Conservation (phyloP, 2,888 invertebrate species). For the Dynastes hyllus region DNA sequence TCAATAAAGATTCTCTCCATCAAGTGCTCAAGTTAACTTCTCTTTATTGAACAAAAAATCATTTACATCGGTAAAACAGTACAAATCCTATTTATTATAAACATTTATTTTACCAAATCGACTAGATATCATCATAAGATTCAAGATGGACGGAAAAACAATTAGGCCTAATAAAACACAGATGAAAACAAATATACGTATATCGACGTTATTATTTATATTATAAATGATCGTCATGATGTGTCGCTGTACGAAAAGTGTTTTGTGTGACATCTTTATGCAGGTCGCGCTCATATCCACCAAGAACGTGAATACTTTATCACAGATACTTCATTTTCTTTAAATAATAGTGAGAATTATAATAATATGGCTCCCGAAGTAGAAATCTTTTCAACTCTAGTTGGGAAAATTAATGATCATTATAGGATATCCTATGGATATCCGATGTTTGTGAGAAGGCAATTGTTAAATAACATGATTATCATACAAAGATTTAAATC, state of each 20-base stretch:
- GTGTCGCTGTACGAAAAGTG: conserved; percentile 33
- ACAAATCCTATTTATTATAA: conserved; percentile 44
- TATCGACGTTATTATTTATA: conserved; percentile 3
- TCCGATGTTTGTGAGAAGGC: too few relatives aligned
- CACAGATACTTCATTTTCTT: conserved; percentile 29
- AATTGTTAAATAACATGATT: too few relatives aligned
- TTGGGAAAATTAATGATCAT: too few relatives aligned
- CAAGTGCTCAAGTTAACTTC: conserved; percentile 18
- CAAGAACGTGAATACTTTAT: conserved; percentile 23
- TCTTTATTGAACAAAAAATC: conserved; percentile 44
- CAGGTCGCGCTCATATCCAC: conserved; percentile 20
- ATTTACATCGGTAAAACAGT: conserved; percentile 42
- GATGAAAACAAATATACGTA: conserved; percentile 17
- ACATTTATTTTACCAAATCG: conserved; percentile 44
- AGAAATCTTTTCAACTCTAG: too few relatives aligned
- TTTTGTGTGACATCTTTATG: conserved; percentile 33
- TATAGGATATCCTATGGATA: too few relatives aligned
- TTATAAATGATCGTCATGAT: conserved; percentile 33
- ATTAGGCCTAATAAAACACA: conserved; percentile 41
- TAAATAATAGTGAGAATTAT: not conserved
- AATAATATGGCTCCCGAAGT: not conserved
- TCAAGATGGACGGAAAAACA: conserved; percentile 43
- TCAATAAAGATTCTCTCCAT: conserved; percentile 23
- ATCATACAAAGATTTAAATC: too few relatives aligned
- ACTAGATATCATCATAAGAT: conserved; percentile 46